Evolutionary conservation across 2,113 vertebrate species (phyloP), one percentile per base, ranked within the genome.

Genomic region (Archilochus colubris): DNA sequence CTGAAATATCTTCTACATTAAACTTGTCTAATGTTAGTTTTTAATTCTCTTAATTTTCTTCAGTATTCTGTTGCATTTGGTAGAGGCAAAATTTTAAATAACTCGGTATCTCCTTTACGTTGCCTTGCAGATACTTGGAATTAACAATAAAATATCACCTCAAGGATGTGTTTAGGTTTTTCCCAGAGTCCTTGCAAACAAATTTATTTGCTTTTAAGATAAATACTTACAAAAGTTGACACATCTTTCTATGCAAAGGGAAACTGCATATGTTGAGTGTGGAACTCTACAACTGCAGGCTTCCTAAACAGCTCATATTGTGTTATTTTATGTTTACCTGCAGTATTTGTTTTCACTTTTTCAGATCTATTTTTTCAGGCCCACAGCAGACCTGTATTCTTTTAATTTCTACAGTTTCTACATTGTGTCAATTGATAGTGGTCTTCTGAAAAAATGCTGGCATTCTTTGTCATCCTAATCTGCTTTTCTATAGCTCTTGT

Each of bases 81-180:
- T 43, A 22, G 28, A 69, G 18, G 6, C 27, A 85, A 82, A 70
- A 62, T 36, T 27, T 38, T 9, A 57, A 84, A 22, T 69, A 87
- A 43, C 9, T 23, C 6, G n/a, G 9, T 4, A 72, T 4, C 7
- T 69, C 7, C 30, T 72, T 22, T 21, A 15, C 1, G 1, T 63
- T 22, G 38, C 7, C 24, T 53, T 92, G 44, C 40, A 80, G 13
- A 61, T 20, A 40, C 38, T 77, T 82, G 51, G 15, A 86, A 25
- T 23, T 36, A 72, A 24, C 7, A 72, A 19, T 20, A 21, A 73
- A 51, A 15, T 55, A 22, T 54, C 23, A 44, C 36, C 5, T 68
- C 25, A 62, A 36, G 25, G 57, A 57, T 28, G 38, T 40, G 36
- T 18, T 46, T 12, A 20, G 12, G 40, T 23, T 2, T 18, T 53